Evolutionary conservation across 1,140 invertebrate species (phyloP).

Genomic region (Drosophila saltans): DNA sequence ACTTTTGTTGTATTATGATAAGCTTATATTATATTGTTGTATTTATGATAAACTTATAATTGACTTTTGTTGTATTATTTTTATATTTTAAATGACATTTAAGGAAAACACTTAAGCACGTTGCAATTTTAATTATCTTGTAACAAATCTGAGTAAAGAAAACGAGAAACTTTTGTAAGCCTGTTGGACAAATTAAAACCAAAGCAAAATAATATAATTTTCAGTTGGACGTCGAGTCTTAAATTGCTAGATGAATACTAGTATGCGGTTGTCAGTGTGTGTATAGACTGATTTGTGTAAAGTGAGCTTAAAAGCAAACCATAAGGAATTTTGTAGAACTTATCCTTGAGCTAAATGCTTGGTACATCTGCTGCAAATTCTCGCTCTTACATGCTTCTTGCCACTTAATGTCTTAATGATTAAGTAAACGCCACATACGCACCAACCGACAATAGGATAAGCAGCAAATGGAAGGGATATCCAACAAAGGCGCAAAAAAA

Average conservation of each 20-base stretch:
- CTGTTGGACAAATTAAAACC: too few species aligned
- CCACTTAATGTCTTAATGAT: slow-evolving; percentile 71
- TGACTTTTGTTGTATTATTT: too few species aligned
- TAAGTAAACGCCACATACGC: slow-evolving; percentile 65
- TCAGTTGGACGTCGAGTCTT: background rate
- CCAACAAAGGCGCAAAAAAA: slow-evolving; percentile 26
- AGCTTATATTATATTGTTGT: too few species aligned
- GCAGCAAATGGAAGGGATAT: slow-evolving; percentile 35
- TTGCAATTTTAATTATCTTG: slow-evolving; percentile 50
- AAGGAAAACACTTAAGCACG: too few species aligned
- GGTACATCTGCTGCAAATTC: slow-evolving; percentile 38
- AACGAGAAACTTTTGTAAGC: background rate
- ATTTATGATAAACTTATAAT: too few species aligned
- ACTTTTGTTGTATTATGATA: too few species aligned
- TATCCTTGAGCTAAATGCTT: slow-evolving; percentile 57
- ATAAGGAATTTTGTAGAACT: slow-evolving; percentile 9
- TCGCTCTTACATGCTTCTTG: slow-evolving; percentile 30
- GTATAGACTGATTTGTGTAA: background rate
- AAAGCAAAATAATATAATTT: background rate
- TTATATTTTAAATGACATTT: too few species aligned
- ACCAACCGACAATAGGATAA: slow-evolving; percentile 56
- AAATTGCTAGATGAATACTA: background rate
- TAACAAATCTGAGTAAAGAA: background rate
- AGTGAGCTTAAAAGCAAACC: background rate
- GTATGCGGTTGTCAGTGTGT: background rate